Evolutionary conservation across 2,797 vertebrate genomes (phyloP).

Genomic region (Fundulus diaphanus): DNA sequence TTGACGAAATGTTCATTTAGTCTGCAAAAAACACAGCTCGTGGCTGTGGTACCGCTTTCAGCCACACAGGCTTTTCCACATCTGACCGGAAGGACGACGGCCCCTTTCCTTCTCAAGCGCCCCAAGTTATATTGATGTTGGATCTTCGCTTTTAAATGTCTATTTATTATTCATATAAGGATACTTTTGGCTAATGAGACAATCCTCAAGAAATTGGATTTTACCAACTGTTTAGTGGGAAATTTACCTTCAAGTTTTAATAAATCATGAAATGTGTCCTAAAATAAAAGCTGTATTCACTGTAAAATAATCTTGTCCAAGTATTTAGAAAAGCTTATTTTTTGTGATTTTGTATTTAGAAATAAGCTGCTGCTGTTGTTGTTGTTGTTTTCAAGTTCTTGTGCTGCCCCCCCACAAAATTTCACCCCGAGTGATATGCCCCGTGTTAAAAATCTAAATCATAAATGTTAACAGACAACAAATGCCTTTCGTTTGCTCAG

Average conservation of each 20-base stretch:
- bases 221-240: not conserved
- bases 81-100: too few species aligned
- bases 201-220: not conserved
- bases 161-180: not conserved
- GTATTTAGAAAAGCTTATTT: not conserved
- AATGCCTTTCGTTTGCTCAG: not conserved
- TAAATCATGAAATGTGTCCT: not conserved
- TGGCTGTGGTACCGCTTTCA: not conserved
- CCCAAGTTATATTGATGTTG: not conserved
- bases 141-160: not conserved
- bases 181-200: not conserved
- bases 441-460: not conserved
- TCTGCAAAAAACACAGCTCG: not conserved
- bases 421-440: not conserved
- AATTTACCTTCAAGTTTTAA: not conserved
- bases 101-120: too few species aligned
- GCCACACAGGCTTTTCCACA: not conserved
- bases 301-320: not conserved
- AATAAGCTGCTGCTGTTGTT: accelerated
- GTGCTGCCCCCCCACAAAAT: not conserved
- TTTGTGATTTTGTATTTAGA: not conserved
- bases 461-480: not conserved
- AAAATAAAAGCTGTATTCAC: not conserved
- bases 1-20: not conserved
- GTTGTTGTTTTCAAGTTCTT: too few species aligned